Base-by-base conservation (phyloP, 2,888 invertebrate species). In the Arrhopalites spinosus region DNA sequence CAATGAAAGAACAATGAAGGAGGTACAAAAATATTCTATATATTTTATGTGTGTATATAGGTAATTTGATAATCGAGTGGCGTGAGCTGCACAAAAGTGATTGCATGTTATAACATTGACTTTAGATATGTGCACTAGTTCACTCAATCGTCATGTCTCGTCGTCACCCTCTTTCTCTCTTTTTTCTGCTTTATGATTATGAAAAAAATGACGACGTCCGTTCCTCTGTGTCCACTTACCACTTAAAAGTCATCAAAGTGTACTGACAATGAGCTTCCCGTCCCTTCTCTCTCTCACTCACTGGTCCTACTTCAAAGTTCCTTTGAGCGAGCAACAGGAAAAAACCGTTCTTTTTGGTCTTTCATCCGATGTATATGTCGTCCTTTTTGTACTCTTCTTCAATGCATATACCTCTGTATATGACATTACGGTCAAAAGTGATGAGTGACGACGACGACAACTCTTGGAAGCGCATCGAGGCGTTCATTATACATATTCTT, bases 41-140 rank as follows among this genome's bases (percentile, higher is more conserved):
- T 45, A 45, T 45, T 11, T 45, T 11, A 7, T 56, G 56, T 56
- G n/a, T 56, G 23, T 25, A 71, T 59, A 56, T 20, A 71, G 70
- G 70, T 71, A 71, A 71, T 71, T 71, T 71, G 70, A 71, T 71
- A 71, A 71, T 53, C 36, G 70, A 56, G 27, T 71, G 59, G 70
- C 70, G 59, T 71, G 59, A 59, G 70, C 30, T 27, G n/a, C 23
- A 71, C 56, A 71, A 71, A 30, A 59, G 63, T 63, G 63, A 27
- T 63, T 63, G 63, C 63, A 63, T 63, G 63, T 63, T 30, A n/a
- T n/a, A n/a, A n/a, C n/a, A n/a, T n/a, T 63, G 29, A 63, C 63
- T 63, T 27, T 56, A 23, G n/a, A n/a, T n/a, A n/a, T n/a, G n/a
- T n/a, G n/a, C n/a, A n/a, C n/a, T n/a, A n/a, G n/a, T n/a, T n/a